These are phyloP conservation scores for Elephantulus edwardii DNA, from an alignment of 2,113 vertebrate genomes.

Conservation along the genomic window DNA sequence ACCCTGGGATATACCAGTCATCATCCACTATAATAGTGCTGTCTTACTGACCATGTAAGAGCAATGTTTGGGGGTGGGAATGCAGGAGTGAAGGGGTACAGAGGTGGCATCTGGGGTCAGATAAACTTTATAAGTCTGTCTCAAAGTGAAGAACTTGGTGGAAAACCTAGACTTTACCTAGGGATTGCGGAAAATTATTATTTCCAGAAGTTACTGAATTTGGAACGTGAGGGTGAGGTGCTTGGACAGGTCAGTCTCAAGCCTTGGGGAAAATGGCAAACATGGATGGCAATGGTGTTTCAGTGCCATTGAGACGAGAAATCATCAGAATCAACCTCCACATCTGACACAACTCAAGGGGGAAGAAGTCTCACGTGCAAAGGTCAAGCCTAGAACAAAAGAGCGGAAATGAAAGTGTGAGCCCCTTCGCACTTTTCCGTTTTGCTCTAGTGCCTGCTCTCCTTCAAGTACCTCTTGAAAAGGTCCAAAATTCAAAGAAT, in stretches of 20 bases:
- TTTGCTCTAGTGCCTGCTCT: conserved; percentile 55
- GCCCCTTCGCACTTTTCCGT: conserved; percentile 49
- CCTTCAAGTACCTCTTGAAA: conserved; percentile 14
- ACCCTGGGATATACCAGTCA: not conserved
- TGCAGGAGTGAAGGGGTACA: not conserved
- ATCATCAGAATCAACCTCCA: conserved; percentile 54
- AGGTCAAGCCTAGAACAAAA: conserved; percentile 65
- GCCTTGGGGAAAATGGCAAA: conserved; percentile 60
- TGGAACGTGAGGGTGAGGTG: conserved; percentile 59
- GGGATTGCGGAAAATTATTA: no score
- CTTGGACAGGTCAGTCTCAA: conserved; percentile 44
- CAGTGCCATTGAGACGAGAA: conserved; percentile 74
- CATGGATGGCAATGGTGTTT: conserved; percentile 46
- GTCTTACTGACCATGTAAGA: not conserved
- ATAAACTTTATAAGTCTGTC: not conserved
- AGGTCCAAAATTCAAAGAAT: conserved; percentile 31
- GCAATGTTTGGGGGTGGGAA: not conserved
- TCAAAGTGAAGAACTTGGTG: not conserved
- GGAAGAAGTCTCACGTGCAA: conserved; percentile 60
- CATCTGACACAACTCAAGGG: conserved; percentile 63
- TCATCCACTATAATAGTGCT: conserved; percentile 41
- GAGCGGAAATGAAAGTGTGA: conserved; percentile 66
- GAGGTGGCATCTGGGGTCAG: not conserved
- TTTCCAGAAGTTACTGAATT: conserved; percentile 57
- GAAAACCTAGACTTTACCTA: conserved; percentile 49